These are phyloP conservation scores for Zeugodacus cucurbitae DNA, from an alignment of 1,140 invertebrate genomes.

Conservation along the genomic window DNA sequence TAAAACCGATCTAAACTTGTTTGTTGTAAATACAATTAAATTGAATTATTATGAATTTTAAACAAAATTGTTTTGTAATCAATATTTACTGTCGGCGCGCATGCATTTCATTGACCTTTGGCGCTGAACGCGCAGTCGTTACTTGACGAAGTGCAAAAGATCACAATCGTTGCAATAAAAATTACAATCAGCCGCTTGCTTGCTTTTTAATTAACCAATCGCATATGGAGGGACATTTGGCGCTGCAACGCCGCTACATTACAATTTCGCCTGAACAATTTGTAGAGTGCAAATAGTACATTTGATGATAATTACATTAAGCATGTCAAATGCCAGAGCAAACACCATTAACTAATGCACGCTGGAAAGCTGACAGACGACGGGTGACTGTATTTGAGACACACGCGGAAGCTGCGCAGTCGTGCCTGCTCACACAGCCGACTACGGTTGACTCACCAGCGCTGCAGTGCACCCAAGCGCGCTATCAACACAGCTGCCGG, in stretches of 20 bases:
- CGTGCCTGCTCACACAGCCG: background rate
- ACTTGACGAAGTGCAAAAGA: background rate
- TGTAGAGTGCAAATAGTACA: constrained; percentile 23
- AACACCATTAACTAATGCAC: constrained; percentile 7
- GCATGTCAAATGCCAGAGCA: constrained; percentile 26
- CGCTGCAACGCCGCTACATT: background rate
- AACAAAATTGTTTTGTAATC: constrained; percentile 18
- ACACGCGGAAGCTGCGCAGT: background rate
- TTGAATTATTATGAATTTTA: constrained; percentile 12
- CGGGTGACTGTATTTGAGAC: background rate
- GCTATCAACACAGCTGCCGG: too few species aligned
- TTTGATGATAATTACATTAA: constrained; percentile 24
- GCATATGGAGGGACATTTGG: background rate
- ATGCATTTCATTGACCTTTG: constrained; percentile 36
- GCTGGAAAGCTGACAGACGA: background rate
- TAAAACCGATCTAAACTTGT: background rate
- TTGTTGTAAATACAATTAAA: constrained; percentile 4
- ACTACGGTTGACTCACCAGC: background rate
- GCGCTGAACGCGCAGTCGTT: background rate
- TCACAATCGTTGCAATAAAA: constrained; percentile 4
- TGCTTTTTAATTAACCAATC: constrained; percentile 15
- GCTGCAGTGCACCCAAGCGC: background rate
- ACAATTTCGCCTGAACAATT: background rate
- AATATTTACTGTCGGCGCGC: constrained; percentile 1
- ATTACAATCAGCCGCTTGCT: background rate